phyloP scores from a whole-genome alignment of 2,888 invertebrate species.

The Herminia tarsipennalis region DNA sequence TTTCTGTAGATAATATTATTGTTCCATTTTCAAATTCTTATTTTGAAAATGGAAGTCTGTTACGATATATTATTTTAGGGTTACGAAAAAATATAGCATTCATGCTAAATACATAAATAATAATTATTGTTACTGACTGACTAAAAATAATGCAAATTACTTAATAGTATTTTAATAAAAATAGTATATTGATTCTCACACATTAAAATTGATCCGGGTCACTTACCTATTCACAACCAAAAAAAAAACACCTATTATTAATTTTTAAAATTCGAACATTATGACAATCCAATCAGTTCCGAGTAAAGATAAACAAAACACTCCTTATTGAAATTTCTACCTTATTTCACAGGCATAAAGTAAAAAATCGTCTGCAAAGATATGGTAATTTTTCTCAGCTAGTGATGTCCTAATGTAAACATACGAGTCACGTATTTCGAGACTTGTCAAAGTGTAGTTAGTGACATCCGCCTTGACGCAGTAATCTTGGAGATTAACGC shows the following conservation, averaged over 20 bases:
- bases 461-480: conserved; percentile 67
- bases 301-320: conserved; percentile 24
- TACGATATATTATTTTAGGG: too few relatives aligned
- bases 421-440: conserved; percentile 64
- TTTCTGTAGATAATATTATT: conserved; percentile 14
- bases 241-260: conserved; percentile 18
- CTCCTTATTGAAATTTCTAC: conserved; percentile 8
- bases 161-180: too few relatives aligned
- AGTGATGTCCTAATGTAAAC: conserved; percentile 69
- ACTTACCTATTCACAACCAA: neutral
- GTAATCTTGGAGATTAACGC: conserved; percentile 73
- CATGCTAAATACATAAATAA: too few relatives aligned
- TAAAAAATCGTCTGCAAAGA: conserved; percentile 14
- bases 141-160: too few relatives aligned
- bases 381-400: conserved; percentile 41
- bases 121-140: too few relatives aligned
- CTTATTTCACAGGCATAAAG: neutral
- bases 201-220: neutral
- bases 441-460: conserved; percentile 71
- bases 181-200: too few relatives aligned
- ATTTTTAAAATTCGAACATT: conserved; percentile 41
- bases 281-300: conserved; percentile 48
- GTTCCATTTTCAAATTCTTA: conserved; percentile 19
- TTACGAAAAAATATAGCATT: too few relatives aligned
- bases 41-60: neutral